A percentile compares a stretch with the other conserved stretches of the same genome.
Conservation (phyloP, 2,888 invertebrate genomes). For the Phengaris arion region DNA sequence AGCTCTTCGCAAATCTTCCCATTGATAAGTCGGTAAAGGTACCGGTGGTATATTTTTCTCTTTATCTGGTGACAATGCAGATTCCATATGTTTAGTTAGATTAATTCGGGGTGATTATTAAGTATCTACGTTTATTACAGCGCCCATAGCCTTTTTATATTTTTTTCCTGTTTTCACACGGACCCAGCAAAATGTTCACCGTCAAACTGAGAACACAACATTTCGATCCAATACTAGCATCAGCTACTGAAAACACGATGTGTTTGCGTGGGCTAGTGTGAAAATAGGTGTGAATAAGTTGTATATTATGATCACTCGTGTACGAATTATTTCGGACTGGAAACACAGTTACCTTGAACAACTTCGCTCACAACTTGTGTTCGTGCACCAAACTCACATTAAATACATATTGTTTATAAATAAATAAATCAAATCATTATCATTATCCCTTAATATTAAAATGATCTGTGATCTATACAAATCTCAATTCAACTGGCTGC, state of each 20-base stretch:
- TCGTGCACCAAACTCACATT: constrained; percentile 13
- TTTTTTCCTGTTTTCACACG: constrained; percentile 49
- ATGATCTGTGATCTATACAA: constrained; percentile 70
- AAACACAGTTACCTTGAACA: constrained; percentile 70
- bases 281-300: constrained; percentile 78
- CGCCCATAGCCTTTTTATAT: constrained; percentile 43
- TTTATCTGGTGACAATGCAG: constrained; percentile 77
- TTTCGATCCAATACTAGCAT: constrained; percentile 72
- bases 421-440: constrained; percentile 49
- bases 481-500: constrained; percentile 73
- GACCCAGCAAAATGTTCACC: constrained; percentile 63
- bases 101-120: constrained; percentile 39
- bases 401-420: constrained; percentile 48
- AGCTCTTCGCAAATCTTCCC: constrained; percentile 87
- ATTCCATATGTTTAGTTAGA: constrained; percentile 74
- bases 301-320: constrained; percentile 68
- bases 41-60: constrained; percentile 80
- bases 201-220: constrained; percentile 75
- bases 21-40: constrained; percentile 88
- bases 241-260: constrained; percentile 72
- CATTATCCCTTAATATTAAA: constrained; percentile 50
- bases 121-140: constrained; percentile 39
- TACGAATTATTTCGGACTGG: constrained; percentile 65
- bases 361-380: constrained; percentile 52
- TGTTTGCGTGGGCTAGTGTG: constrained; percentile 76